Evolutionary conservation across 2,113 vertebrate species (phyloP).

Genomic region (Ciconia maguari): DNA sequence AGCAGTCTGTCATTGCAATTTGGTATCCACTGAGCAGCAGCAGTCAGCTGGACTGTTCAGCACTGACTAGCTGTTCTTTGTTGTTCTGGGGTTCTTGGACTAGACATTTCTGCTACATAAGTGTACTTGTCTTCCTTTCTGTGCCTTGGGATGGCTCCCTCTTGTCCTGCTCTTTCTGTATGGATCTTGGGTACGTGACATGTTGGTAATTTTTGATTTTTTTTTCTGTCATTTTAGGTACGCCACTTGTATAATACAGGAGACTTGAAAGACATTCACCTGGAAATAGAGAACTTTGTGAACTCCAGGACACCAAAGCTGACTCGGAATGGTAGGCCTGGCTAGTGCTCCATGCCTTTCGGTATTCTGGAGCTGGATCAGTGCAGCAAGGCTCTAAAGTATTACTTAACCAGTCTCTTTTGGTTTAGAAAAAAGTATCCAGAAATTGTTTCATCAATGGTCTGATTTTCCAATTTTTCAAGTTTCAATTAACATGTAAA

Average conservation of each 20-base stretch:
- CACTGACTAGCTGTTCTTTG: background rate
- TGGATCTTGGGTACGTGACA: background rate
- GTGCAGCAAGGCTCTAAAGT: background rate
- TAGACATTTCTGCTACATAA: background rate
- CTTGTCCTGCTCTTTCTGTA: background rate
- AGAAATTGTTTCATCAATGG: background rate
- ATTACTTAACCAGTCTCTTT: background rate
- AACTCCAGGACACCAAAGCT: conserved; percentile 90
- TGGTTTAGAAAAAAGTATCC: background rate
- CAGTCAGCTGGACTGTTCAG: background rate
- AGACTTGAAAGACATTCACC: conserved; percentile 83
- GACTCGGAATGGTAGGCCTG: conserved; percentile 85
- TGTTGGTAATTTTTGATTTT: background rate
- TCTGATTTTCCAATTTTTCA: background rate
- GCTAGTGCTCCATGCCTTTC: background rate
- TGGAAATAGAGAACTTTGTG: conserved; percentile 90
- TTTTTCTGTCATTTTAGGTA: conserved; percentile 73
- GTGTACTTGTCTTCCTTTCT: background rate
- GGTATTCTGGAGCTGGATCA: background rate
- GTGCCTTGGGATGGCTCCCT: background rate
- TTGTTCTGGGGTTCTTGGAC: background rate
- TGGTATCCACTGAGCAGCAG: background rate
- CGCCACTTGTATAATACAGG: conserved; percentile 90
- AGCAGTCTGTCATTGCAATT: background rate
- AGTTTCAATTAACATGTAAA: background rate